A percentile compares a stretch with the other conserved stretches of the same genome.
phyloP scores from a whole-genome alignment of 2,888 invertebrate species.

The Drosophila paramelanica region DNA sequence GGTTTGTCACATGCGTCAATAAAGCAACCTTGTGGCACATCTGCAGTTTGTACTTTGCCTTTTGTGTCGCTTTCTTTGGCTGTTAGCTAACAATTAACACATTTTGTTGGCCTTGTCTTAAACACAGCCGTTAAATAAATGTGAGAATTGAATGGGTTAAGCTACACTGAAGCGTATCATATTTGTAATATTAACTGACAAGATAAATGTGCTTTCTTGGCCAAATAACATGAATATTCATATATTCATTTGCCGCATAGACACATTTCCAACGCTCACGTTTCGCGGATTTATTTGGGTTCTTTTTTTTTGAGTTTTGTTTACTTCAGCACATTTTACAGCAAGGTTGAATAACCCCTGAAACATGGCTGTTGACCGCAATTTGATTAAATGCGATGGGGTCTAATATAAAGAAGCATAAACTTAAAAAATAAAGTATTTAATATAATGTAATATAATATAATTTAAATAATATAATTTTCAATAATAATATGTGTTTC shows the following conservation, averaged over 20 bases:
- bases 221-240: conserved; percentile 31
- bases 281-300: conserved; percentile 6
- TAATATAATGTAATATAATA: no score
- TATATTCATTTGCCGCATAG: conserved; percentile 34
- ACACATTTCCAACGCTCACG: conserved; percentile 40
- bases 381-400: no score
- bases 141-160: conserved; percentile 4
- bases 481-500: no score
- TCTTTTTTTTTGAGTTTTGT: conserved; percentile 14
- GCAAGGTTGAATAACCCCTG: conserved; percentile 60
- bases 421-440: no score
- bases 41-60: conserved; percentile 13
- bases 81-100: conserved; percentile 28
- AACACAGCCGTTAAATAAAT: conserved; percentile 4
- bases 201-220: conserved; percentile 27
- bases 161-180: background rate
- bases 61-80: conserved; percentile 2
- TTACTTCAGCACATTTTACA: conserved; percentile 37
- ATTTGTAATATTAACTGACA: conserved; percentile 8
- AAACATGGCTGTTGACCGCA: background rate
- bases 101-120: conserved; percentile 20
- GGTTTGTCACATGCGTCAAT: conserved; percentile 47
- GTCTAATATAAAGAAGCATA: no score
- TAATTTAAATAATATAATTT: no score
- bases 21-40: conserved; percentile 19